Base-by-base conservation (phyloP, 2,888 invertebrate species). In the Tipula helvola region DNA sequence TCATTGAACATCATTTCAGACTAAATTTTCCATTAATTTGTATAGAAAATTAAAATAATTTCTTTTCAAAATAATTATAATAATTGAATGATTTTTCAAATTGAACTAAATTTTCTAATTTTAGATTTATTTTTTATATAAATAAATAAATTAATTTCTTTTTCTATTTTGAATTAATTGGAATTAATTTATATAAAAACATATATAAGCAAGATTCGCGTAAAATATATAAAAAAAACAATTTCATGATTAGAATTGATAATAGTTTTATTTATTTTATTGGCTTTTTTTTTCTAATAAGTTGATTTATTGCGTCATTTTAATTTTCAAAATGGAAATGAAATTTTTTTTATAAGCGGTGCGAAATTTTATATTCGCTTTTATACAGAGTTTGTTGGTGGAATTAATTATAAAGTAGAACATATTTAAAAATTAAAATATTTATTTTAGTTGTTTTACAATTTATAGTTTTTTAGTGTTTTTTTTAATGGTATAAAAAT, bases 371-470 rank as follows among this genome's bases (percentile, higher is more conserved):
- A 2, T 52, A 52, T 52, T 52, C 52, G n/a, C n/a, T 28, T 1
- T 28, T 28, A 28, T 71, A 71, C 10, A 71, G 13, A 52, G 71
- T 7, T 71, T 71, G 71, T 28, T 71, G 71, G 71, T 71, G 71
- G 71, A 71, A 71, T 71, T 71, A 71, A 71, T 71, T 71, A 71
- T 71, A 71, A 71, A 71, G 71, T 71, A 71, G 71, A 71, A 71
- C 71, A 71, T 71, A 71, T 71, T 71, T 18, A 71, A 71, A 71
- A 71, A 71, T 71, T 57, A 57, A 57, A 16, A 7, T 57, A 57
- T 16, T 16, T 57, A 57, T 57, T 57, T 71, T 71, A 71, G 18
- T 71, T 71, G 7, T 71, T 71, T 28, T 28, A 28, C 71, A 71
- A 71, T 71, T 71, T 71, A 71, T 71, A 16, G 71, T 71, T 71